Evolutionary conservation across 2,113 vertebrate species (phyloP).

Genomic region (Pyrgilauda ruficollis): DNA sequence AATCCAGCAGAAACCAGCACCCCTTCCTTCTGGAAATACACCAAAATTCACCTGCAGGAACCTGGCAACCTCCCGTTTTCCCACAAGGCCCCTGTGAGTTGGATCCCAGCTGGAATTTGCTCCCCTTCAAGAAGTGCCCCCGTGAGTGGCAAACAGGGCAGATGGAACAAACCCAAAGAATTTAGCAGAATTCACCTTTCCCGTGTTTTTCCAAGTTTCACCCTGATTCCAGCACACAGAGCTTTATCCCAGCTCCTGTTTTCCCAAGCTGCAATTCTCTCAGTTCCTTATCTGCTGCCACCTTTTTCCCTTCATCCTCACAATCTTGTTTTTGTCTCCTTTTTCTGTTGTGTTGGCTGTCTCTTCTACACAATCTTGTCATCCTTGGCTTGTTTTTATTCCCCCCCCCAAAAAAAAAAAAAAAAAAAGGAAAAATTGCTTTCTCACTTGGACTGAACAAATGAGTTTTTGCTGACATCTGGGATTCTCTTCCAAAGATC

Average conservation of each 20-base stretch:
- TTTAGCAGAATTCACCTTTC: neutral
- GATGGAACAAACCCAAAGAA: neutral
- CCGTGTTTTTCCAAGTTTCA: neutral
- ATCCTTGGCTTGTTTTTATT: neutral
- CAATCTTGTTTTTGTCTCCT: neutral
- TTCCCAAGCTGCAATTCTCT: neutral
- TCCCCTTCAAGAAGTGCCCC: neutral
- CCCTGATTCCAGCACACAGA: rapidly evolving
- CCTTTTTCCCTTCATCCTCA: neutral
- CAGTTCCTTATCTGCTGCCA: neutral
- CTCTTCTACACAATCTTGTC: neutral
- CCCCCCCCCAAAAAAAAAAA: neutral
- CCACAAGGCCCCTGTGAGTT: rapidly evolving
- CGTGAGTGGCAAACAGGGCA: neutral
- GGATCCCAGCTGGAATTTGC: neutral
- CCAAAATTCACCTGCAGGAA: neutral
- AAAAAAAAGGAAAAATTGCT: neutral
- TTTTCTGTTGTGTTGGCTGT: neutral
- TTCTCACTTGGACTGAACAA: neutral
- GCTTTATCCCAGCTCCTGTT: neutral
- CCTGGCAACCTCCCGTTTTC: neutral
- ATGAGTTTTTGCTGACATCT: slow-evolving; percentile 18
- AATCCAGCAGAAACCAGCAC: neutral
- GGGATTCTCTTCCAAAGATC: slow-evolving; percentile 6
- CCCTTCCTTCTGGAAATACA: neutral